A percentile compares a stretch with the other conserved stretches of the same genome.
Evolutionary conservation across 2,113 vertebrate genomes (phyloP).

Genomic region (Cinclus mexicanus): DNA sequence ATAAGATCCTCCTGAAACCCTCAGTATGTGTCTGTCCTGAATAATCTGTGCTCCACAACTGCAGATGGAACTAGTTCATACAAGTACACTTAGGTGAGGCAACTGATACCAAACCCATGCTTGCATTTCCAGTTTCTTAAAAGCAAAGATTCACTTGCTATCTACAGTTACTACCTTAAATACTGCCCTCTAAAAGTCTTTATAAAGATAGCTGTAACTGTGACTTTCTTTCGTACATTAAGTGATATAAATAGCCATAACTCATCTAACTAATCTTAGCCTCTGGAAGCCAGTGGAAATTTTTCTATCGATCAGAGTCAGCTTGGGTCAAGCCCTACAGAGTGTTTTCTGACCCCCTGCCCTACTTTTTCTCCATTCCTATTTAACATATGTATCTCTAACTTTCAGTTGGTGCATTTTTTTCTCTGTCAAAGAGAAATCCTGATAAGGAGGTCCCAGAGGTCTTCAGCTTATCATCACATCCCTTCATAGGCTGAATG

Average conservation of each 20-base stretch:
- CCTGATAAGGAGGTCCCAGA: constrained; percentile 23
- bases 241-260: constrained; percentile 36
- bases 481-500: not conserved
- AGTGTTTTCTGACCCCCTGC: constrained; percentile 33
- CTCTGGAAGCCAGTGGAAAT: constrained; percentile 44
- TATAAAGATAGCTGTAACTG: not conserved
- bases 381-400: not conserved
- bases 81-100: not conserved
- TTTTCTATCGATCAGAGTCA: not conserved
- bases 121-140: not conserved
- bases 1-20: not conserved
- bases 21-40: not conserved
- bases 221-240: constrained; percentile 20
- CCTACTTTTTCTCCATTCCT: constrained; percentile 12
- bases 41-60: not conserved
- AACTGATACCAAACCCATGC: not conserved
- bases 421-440: not conserved
- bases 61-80: not conserved
- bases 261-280: constrained; percentile 24
- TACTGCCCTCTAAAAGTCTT: not conserved
- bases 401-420: not conserved
- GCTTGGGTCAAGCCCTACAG: constrained; percentile 12
- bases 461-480: not conserved
- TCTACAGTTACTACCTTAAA: not conserved
- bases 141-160: not conserved